Conservation (phyloP, 1,140 invertebrate species). For the Drosophila kanapiae region DNA sequence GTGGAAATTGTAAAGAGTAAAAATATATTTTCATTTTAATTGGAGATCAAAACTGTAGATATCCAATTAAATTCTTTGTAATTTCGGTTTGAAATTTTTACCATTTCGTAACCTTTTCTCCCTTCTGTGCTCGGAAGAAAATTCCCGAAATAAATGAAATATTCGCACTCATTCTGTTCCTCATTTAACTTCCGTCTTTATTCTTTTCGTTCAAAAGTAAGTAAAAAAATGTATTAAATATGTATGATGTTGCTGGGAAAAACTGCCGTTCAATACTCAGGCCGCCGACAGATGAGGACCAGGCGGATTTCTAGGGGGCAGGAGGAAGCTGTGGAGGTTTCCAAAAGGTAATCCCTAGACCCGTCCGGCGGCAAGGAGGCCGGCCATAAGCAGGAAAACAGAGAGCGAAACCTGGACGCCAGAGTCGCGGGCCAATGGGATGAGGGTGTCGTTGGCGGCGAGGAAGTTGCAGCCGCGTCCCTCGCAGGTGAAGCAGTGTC, state of each 20-base stretch:
- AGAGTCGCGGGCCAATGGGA: conserved; percentile 75
- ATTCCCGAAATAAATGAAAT: neutral
- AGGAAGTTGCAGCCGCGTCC: conserved; percentile 76
- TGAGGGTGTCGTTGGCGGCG: conserved; percentile 43
- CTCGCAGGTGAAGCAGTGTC: conserved; percentile 72
- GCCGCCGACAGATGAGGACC: neutral
- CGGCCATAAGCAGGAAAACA: conserved; percentile 40
- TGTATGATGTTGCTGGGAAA: conserved; percentile 11
- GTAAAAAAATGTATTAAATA: conserved; percentile 5
- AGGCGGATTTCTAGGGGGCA: neutral
- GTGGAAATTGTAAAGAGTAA: neutral
- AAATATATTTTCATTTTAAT: neutral
- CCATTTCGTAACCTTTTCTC: too few species aligned
- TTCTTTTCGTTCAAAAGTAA: conserved; percentile 19
- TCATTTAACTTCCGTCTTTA: conserved; percentile 21
- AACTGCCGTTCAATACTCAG: conserved; percentile 7
- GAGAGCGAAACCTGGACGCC: conserved; percentile 41
- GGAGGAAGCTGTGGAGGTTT: conserved; percentile 3
- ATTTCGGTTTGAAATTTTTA: too few species aligned
- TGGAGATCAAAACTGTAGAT: neutral
- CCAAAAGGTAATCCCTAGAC: conserved; percentile 18
- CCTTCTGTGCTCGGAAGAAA: too few species aligned
- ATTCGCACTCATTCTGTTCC: neutral
- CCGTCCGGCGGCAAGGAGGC: conserved; percentile 26
- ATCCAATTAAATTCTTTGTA: too few species aligned